Evolutionary conservation across 2,888 invertebrate species (phyloP), one percentile per base, ranked within the genome.

Genomic region (Octonoba sinensis): DNA sequence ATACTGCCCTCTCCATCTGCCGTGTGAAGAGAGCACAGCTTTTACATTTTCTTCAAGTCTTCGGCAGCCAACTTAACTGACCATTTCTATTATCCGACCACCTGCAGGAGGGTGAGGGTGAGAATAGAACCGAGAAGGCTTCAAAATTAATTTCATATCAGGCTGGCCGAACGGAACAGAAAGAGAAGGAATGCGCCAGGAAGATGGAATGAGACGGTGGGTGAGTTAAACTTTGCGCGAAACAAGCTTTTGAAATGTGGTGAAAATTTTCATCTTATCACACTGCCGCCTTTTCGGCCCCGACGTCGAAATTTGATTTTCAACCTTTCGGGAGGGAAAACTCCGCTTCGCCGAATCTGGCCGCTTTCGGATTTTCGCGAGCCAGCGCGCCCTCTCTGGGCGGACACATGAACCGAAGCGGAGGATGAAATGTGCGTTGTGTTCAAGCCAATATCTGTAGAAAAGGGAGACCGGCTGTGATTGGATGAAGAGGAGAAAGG

Each of bases 391-490:
- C 64, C 77, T 64, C 77, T 64, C 20, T 54, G 46, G 70, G 70
- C 47, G 64, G 70, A 70, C 62, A 62, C 62, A 64, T 27, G 18
- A 64, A 64, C 44, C 70, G 46, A 69, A 76, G 69, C 47, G 56
- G 64, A 56, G 73, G 64, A 57, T 65, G 73, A 73, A 59, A 73
- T 64, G 51, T 18, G 65, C 65, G 54, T 76, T 60, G 76, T 69
- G 60, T 46, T 62, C 46, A 70, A 77, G 77, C 64, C 77, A 77
- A 77, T 77, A 77, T 77, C 77, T 77, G 70, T 77, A 70, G 36
- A 18, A 49, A 66, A 59, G 51, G 46, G 64, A 46, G 24, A 47
- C 15, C 27, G 36, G 49, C 56, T 20, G 60, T 27, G 54, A 44
- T 36, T 36, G 54, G 24, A 16, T 22, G 56, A 47, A 70, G 74